Evolutionary conservation across 2,113 vertebrate genomes (phyloP).

Genomic region (Proteles cristata): DNA sequence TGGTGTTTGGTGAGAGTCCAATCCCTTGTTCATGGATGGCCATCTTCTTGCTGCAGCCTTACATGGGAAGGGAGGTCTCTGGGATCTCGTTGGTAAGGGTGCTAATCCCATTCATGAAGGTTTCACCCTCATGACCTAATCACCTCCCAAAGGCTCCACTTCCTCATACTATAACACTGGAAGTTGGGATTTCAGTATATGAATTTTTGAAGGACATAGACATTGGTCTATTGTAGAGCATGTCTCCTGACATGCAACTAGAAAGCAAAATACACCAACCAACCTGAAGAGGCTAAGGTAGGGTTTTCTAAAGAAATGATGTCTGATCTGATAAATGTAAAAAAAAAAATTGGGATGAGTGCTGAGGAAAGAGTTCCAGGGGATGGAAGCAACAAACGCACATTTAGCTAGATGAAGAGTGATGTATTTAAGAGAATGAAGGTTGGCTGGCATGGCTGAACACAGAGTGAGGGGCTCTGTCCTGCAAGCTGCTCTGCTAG

Average conservation of each 20-base stretch:
- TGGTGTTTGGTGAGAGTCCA: neutral
- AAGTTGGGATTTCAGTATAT: neutral
- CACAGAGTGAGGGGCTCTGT: neutral
- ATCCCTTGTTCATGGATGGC: neutral
- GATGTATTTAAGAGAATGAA: neutral
- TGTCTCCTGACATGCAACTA: neutral
- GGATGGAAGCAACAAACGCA: neutral
- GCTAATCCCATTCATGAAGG: neutral
- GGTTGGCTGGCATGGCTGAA: neutral
- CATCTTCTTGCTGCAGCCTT: neutral
- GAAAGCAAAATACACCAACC: neutral
- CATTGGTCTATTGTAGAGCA: neutral
- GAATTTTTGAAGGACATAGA: neutral
- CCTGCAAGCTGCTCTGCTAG: neutral
- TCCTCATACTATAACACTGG: neutral
- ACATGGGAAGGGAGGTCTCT: too few relatives aligned
- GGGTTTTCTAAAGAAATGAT: neutral
- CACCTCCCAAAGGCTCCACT: neutral
- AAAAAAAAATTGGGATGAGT: neutral
- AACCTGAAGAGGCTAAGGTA: neutral
- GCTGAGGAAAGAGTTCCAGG: neutral
- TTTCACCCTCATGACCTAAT: neutral
- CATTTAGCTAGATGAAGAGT: neutral
- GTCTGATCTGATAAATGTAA: neutral
- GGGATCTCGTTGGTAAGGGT: neutral